These are phyloP conservation scores for Epirrhoe alternata DNA, from an alignment of 2,888 invertebrate species.

Conservation along the genomic window DNA sequence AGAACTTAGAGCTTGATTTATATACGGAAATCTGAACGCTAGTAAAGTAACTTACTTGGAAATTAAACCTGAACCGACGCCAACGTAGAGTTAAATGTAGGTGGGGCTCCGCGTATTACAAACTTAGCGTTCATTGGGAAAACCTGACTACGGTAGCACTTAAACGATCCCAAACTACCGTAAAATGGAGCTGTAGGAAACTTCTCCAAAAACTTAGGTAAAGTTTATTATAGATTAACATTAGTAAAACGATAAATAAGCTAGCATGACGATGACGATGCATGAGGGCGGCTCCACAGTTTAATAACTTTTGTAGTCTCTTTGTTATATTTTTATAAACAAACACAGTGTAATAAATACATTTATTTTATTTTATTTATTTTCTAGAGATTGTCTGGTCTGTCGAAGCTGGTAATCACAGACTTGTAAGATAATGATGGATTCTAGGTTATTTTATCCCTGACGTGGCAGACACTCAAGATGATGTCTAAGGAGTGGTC, in stretches of 20 bases:
- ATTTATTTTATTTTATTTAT: too few species aligned
- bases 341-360: too few species aligned
- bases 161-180: not conserved
- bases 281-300: too few species aligned
- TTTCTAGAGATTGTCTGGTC: too few species aligned
- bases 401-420: too few species aligned
- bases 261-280: too few species aligned
- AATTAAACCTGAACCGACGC: conserved; percentile 26
- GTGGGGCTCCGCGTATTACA: conserved; percentile 16
- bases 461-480: too few species aligned
- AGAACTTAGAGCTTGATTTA: conserved; percentile 26
- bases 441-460: too few species aligned
- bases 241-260: not conserved
- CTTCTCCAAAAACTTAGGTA: not conserved
- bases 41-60: conserved; percentile 23
- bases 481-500: too few species aligned
- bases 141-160: not conserved
- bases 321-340: too few species aligned
- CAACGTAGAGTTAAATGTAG: conserved; percentile 20
- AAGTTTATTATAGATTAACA: not conserved
- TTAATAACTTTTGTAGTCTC: too few species aligned
- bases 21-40: conserved; percentile 27
- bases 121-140: conserved; percentile 16
- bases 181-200: not conserved
- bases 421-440: too few species aligned